Conservation (phyloP, 2,113 vertebrate species). For the Mandrillus leucophaeus region DNA sequence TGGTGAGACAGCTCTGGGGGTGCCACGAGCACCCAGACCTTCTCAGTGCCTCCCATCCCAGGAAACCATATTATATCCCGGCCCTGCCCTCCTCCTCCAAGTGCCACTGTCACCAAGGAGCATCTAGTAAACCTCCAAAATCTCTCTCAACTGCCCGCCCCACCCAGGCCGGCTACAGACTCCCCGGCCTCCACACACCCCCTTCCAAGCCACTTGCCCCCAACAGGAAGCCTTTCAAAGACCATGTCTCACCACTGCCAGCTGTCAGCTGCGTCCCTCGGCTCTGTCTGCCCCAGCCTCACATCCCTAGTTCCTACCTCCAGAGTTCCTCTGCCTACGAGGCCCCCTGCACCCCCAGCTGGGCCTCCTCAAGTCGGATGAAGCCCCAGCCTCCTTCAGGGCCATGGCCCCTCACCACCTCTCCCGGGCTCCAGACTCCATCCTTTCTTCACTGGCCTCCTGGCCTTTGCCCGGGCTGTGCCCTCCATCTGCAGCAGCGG, state of each 20-base stretch:
- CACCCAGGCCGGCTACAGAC: too few relatives aligned
- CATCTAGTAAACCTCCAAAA: background rate
- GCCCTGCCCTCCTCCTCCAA: background rate
- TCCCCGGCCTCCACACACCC: rapidly evolving
- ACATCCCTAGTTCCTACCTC: background rate
- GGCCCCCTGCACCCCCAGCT: background rate
- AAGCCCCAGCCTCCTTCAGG: background rate
- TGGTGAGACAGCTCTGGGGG: background rate
- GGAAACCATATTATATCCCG: background rate
- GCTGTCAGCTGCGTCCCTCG: background rate
- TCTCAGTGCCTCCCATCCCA: background rate
- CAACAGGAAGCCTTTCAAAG: background rate
- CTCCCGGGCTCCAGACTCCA: rapidly evolving
- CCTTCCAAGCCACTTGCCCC: too few relatives aligned
- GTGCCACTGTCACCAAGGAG: background rate
- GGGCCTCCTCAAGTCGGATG: background rate
- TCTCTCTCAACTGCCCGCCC: rapidly evolving
- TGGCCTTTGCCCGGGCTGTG: background rate
- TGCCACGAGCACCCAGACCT: background rate
- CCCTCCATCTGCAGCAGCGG: rapidly evolving
- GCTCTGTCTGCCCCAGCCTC: background rate
- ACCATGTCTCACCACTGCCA: background rate
- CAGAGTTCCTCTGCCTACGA: background rate
- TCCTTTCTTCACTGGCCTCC: too few relatives aligned
- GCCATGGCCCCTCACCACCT: rapidly evolving